Percentiles rank a stretch among this genome's conserved stretches.
Conservation (phyloP, 2,888 invertebrate species). For the Patella pellucida region DNA sequence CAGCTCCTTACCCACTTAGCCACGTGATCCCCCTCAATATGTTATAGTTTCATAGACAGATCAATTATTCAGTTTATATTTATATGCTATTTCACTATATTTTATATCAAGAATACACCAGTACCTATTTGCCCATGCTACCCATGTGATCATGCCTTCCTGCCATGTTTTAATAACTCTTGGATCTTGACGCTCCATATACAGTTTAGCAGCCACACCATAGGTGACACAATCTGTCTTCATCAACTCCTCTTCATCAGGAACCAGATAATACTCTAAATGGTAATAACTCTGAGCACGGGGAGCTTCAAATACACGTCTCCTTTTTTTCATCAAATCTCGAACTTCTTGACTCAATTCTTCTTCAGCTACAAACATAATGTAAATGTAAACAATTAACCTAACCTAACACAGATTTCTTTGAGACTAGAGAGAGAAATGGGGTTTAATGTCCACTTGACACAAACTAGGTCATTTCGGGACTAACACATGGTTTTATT, state of each 20-base stretch:
- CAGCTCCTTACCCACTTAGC: no score
- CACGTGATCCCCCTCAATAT: no score
- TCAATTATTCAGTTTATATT: not conserved
- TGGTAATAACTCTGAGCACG: slow-evolving; percentile 67
- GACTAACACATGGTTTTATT: no score
- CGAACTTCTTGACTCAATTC: slow-evolving; percentile 54
- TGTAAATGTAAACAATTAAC: not conserved
- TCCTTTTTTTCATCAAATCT: slow-evolving; percentile 57
- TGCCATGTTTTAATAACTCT: slow-evolving; percentile 68
- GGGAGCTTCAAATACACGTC: slow-evolving; percentile 64
- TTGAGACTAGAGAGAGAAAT: no score
- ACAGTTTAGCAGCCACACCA: slow-evolving; percentile 68
- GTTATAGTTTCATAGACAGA: not conserved
- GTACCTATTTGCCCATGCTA: slow-evolving; percentile 69
- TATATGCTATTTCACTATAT: not conserved
- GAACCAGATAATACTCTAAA: slow-evolving; percentile 67
- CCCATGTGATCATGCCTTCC: slow-evolving; percentile 68
- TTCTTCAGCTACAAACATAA: slow-evolving; percentile 41
- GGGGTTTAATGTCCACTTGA: no score
- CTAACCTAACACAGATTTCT: no score
- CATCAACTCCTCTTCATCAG: slow-evolving; percentile 60
- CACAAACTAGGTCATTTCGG: no score
- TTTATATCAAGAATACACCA: slow-evolving; percentile 1
- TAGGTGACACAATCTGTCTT: slow-evolving; percentile 68
- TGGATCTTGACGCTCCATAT: slow-evolving; percentile 65